phyloP scores from a whole-genome alignment of 2,888 invertebrate genomes.

The Pomacea canaliculata region DNA sequence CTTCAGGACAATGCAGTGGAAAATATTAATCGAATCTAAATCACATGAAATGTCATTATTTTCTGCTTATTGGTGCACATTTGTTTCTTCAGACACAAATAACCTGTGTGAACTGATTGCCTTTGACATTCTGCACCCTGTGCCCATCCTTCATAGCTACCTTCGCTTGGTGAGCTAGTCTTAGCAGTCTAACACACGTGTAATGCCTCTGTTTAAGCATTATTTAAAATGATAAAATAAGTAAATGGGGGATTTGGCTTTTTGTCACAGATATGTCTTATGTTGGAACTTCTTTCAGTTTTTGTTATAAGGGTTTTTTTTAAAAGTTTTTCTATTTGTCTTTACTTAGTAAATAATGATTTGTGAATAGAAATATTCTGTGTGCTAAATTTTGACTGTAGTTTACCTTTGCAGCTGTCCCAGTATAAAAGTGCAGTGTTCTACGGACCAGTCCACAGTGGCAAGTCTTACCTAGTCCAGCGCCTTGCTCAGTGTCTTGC shows the following conservation, averaged over 20 bases:
- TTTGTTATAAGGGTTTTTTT: neutral
- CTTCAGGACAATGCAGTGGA: too few relatives aligned
- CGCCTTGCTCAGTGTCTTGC: slow-evolving; percentile 60
- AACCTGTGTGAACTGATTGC: slow-evolving; percentile 54
- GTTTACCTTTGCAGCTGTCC: slow-evolving; percentile 52
- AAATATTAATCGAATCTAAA: too few relatives aligned
- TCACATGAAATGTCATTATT: too few relatives aligned
- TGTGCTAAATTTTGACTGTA: neutral
- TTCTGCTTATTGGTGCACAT: neutral
- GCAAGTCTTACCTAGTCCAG: slow-evolving; percentile 62
- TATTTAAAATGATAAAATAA: too few relatives aligned
- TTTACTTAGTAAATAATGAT: neutral
- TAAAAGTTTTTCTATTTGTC: neutral
- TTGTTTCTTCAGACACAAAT: slow-evolving; percentile 28
- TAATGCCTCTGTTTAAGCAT: too few relatives aligned
- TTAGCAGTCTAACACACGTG: neutral
- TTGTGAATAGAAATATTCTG: neutral
- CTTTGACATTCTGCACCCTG: slow-evolving; percentile 63
- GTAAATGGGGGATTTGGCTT: neutral
- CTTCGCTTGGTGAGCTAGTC: slow-evolving; percentile 59
- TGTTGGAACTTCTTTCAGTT: neutral
- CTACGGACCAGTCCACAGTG: slow-evolving; percentile 64
- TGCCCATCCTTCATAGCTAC: slow-evolving; percentile 61
- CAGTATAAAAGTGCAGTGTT: slow-evolving; percentile 67
- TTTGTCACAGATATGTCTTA: neutral